These are phyloP conservation scores for Triops cancriformis DNA, from an alignment of 1,140 invertebrate genomes.

Conservation along the genomic window DNA sequence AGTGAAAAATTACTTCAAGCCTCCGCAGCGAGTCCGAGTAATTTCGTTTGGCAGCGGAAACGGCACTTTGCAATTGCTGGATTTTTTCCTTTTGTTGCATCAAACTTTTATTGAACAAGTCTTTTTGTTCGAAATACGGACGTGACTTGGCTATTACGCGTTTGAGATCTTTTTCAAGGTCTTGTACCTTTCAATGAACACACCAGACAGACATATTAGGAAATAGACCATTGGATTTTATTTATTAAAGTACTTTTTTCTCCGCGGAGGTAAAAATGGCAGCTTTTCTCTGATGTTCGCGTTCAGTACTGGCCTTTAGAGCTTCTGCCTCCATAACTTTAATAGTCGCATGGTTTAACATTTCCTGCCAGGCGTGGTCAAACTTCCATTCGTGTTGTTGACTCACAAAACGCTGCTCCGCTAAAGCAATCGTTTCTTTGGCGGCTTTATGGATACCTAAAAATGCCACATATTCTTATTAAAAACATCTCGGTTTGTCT, in stretches of 20 bases:
- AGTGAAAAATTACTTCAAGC: conserved; percentile 33
- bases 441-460: conserved; percentile 80
- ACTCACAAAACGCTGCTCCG: conserved; percentile 74
- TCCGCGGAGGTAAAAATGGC: conserved; percentile 65
- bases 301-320: conserved; percentile 72
- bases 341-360: conserved; percentile 90
- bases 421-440: conserved; percentile 85
- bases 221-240: no score
- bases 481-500: no score
- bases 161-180: conserved; percentile 65
- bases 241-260: conserved; percentile 48
- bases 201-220: conserved; percentile 25
- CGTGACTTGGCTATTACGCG: conserved; percentile 67
- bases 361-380: conserved; percentile 95
- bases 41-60: conserved; percentile 40
- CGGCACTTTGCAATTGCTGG: conserved; percentile 41
- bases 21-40: conserved; percentile 43
- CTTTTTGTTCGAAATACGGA: conserved; percentile 47
- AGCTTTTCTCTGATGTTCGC: conserved; percentile 72
- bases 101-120: conserved; percentile 41
- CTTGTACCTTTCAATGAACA: conserved; percentile 44
- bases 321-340: conserved; percentile 91
- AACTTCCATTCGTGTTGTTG: conserved; percentile 71
- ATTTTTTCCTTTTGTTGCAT: conserved; percentile 42
- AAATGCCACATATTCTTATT: conserved; percentile 28